Conservation (phyloP, 2,797 vertebrate genomes). For the Pangasius macronema region DNA sequence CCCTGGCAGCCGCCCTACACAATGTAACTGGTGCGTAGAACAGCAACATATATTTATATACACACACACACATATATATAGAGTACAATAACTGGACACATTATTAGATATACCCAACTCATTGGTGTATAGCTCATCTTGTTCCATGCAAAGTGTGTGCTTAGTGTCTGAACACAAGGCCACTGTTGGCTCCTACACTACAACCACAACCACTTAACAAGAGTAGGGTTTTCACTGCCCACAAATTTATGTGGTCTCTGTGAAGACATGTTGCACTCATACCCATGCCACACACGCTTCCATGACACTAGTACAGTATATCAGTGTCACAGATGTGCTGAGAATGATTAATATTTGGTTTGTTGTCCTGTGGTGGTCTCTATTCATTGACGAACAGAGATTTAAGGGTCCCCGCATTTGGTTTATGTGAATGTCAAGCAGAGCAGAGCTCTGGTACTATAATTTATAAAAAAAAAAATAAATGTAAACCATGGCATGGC, state of each 20-base stretch:
- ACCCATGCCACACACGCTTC: slow-evolving; percentile 4
- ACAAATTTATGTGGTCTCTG: too few relatives aligned
- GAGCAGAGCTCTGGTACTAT: background rate
- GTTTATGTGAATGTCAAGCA: slow-evolving; percentile 17
- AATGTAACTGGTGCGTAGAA: slow-evolving; percentile 76
- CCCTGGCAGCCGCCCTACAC: slow-evolving; percentile 60
- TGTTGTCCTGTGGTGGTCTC: slow-evolving; percentile 23
- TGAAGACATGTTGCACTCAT: slow-evolving; percentile 12
- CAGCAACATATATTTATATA: background rate
- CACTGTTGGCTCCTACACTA: background rate
- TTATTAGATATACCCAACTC: background rate
- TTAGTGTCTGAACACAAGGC: background rate
- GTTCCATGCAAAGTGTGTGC: background rate
- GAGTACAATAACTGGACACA: background rate
- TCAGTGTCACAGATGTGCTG: slow-evolving; percentile 6
- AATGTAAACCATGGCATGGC: background rate
- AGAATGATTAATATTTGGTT: slow-evolving; percentile 26
- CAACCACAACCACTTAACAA: too few relatives aligned
- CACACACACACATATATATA: too few relatives aligned
- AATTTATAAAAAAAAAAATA: background rate
- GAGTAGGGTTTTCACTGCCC: too few relatives aligned
- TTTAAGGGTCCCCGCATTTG: background rate
- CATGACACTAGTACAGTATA: background rate
- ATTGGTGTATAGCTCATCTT: background rate
- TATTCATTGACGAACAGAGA: slow-evolving; percentile 8